Evolutionary conservation across 2,888 invertebrate species (phyloP).

Genomic region (Acanthacorydalis orientalis): DNA sequence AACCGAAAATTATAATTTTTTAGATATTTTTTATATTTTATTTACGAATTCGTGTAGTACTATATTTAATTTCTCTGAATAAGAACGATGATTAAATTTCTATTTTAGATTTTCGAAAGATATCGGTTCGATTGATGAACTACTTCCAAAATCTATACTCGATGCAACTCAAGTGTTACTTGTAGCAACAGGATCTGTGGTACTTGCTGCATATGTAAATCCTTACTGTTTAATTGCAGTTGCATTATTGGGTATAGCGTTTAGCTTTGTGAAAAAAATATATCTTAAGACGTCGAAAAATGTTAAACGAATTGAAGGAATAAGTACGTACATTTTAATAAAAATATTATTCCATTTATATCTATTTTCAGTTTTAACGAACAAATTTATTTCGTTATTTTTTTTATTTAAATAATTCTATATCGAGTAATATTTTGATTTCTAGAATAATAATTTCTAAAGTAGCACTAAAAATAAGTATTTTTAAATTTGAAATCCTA

Average conservation of each 20-base stretch:
- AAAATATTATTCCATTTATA: no score
- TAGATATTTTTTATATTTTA: not conserved
- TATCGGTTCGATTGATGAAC: conserved; percentile 61
- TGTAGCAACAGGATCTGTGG: conserved; percentile 52
- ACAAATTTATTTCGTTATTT: no score
- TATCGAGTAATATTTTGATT: no score
- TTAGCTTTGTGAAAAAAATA: conserved; percentile 43
- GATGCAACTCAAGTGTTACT: conserved; percentile 48
- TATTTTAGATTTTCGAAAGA: conserved; percentile 58
- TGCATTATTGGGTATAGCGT: conserved; percentile 39
- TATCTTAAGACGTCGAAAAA: conserved; percentile 57
- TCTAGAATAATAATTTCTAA: no score
- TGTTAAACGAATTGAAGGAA: conserved; percentile 45
- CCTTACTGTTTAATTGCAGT: conserved; percentile 50
- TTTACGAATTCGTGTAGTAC: not conserved
- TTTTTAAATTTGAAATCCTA: no score
- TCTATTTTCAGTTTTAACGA: no score
- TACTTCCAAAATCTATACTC: conserved; percentile 44
- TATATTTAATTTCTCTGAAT: conserved; percentile 33
- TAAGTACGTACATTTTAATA: conserved; percentile 20
- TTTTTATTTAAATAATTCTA: no score
- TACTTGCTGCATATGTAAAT: conserved; percentile 52
- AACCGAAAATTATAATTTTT: no score
- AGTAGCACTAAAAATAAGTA: no score
- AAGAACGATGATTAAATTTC: not conserved